phyloP scores from a whole-genome alignment of 2,113 vertebrate species.

The Camelus bactrianus region DNA sequence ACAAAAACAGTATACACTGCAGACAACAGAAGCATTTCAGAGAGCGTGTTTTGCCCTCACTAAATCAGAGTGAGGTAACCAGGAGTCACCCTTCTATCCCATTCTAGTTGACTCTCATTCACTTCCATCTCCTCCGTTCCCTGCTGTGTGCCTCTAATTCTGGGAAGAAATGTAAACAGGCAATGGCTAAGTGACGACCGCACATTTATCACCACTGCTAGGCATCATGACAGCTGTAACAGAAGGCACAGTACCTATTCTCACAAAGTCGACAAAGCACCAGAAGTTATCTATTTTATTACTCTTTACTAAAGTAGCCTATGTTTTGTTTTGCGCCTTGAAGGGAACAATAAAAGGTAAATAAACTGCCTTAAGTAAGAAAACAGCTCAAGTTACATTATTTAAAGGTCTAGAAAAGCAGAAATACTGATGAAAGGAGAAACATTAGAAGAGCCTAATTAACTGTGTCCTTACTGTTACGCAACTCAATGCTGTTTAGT shows the following conservation, averaged over 20 bases:
- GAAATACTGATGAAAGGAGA: slow-evolving; percentile 24
- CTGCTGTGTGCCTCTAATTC: not conserved
- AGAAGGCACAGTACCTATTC: not conserved
- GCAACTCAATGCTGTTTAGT: not conserved
- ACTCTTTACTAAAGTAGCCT: not conserved
- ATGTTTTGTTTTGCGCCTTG: slow-evolving; percentile 33
- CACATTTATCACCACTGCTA: not conserved
- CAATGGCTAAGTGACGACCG: not conserved
- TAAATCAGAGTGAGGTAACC: not conserved
- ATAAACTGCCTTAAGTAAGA: slow-evolving; percentile 54
- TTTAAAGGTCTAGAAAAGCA: slow-evolving; percentile 28
- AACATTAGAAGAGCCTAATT: not conserved
- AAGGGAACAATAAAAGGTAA: slow-evolving; percentile 35
- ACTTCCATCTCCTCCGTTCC: not conserved
- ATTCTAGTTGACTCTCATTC: not conserved
- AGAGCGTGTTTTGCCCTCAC: not conserved
- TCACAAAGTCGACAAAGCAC: not conserved
- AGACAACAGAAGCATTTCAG: not conserved
- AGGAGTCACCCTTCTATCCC: not conserved
- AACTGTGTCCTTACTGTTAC: not conserved
- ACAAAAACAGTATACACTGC: not conserved
- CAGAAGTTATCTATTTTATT: not conserved
- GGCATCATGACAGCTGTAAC: not conserved
- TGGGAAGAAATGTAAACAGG: not conserved
- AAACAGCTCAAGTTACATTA: slow-evolving; percentile 46